Evolutionary conservation across 2,888 invertebrate genomes (phyloP), one percentile per base, ranked within the genome.

Genomic region (Drosophila monieri): DNA sequence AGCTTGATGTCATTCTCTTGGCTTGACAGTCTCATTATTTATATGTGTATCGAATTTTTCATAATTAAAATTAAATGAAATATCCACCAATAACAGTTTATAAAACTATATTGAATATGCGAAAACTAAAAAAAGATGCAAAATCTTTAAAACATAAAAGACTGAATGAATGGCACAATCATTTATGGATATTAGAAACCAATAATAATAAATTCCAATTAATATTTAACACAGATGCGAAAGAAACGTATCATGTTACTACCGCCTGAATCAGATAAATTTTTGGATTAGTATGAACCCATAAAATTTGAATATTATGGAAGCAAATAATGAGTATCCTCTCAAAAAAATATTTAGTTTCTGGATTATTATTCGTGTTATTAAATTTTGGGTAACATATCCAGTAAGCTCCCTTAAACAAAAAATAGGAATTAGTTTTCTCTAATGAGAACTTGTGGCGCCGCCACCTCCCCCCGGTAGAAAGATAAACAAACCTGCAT

Each of bases 401-500:
- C 27, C 27, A 2, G 4, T 23, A 23, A 23, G 3, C 21, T 23
- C 21, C 21, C 21, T 0, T 23, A 23, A 23, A 8, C 6, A 47
- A 25, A 12, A 12, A 10, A 5, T 0, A 15, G 10, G 8, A 58
- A 41, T 23, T 23, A 12, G 35, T 44, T 10, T 12, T 12, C 15
- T 3, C 21, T 15, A 35, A 30, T 47, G 39, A 56, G 30, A 39
- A 39, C 25, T 21, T 35, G 10, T n/a, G n/a, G 27, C 52, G 18
- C 56, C 35, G n/a, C n/a, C 10, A 25, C 9, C 18, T 2, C 51
- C 25, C 35, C 56, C 57, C 47, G 65, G 62, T 55, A 4, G 4
- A 23, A 21, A 57, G 73, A 77, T 60, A 68, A 53, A 73, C 61
- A 57, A 77, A 76, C 74, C 70, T 70, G 76, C 61, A 62, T 62